phyloP scores from a whole-genome alignment of 2,113 vertebrate genomes.

The Dryoscopus gambensis region DNA sequence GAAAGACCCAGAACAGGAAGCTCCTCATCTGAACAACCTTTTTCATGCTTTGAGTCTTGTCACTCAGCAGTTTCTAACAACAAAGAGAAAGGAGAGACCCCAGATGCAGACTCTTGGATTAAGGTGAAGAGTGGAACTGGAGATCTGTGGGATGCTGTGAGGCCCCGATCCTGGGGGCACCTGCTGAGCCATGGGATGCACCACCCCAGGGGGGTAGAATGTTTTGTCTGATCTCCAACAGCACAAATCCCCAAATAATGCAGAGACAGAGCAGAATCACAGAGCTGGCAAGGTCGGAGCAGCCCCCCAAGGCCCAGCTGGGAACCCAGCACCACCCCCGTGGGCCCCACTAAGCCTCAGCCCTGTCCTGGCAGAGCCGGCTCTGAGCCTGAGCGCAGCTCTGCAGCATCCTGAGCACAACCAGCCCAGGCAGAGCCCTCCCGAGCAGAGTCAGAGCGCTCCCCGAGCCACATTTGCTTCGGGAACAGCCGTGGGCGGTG shows the following conservation, averaged over 20 bases:
- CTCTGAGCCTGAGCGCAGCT: neutral
- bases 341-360: neutral
- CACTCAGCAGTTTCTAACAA: neutral
- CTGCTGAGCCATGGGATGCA: fast-evolving
- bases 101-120: neutral
- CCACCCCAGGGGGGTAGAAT: neutral
- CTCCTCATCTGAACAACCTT: neutral
- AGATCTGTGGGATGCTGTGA: neutral
- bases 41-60: fast-evolving
- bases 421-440: neutral
- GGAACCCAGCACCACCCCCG: neutral
- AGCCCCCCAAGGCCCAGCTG: neutral
- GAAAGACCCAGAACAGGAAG: too few species aligned
- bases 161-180: neutral
- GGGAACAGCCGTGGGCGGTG: constrained; percentile 11
- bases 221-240: fast-evolving
- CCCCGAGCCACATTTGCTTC: neutral
- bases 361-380: neutral
- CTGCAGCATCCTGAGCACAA: neutral
- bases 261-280: fast-evolving
- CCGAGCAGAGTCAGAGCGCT: neutral
- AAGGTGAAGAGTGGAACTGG: neutral
- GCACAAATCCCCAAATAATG: neutral
- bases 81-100: neutral
- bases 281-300: fast-evolving